phyloP scores from a whole-genome alignment of 2,797 vertebrate species.

The Acanthurus leucopareius region DNA sequence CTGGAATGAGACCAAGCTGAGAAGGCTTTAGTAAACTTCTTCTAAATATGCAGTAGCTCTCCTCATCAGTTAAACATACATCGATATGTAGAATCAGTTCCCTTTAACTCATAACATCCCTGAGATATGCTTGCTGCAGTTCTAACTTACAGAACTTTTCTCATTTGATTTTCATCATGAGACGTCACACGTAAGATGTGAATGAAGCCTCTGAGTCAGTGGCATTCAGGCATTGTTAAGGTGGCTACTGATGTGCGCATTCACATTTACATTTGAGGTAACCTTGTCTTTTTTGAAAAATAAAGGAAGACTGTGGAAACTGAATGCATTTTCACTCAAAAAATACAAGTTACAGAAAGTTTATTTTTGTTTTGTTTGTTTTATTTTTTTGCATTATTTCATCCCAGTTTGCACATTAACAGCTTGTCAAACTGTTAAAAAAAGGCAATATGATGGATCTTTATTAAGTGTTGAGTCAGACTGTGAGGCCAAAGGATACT shows the following conservation, averaged over 20 bases:
- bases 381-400: constrained; percentile 41
- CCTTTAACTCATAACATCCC: constrained; percentile 55
- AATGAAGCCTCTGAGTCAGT: constrained; percentile 42
- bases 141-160: constrained; percentile 24
- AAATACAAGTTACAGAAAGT: constrained; percentile 2
- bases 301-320: constrained; percentile 24
- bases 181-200: constrained; percentile 22
- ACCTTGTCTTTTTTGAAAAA: constrained; percentile 27
- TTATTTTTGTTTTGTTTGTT: not conserved
- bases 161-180: too few species aligned
- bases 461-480: constrained; percentile 43
- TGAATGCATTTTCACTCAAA: constrained; percentile 39
- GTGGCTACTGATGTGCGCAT: constrained; percentile 40
- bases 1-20: too few species aligned
- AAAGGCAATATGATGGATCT: constrained; percentile 68
- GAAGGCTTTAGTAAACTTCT: too few species aligned
- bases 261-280: constrained; percentile 44
- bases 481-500: constrained; percentile 48
- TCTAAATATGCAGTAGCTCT: too few species aligned
- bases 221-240: constrained; percentile 41
- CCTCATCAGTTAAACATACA: too few species aligned
- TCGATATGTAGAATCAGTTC: not conserved
- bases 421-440: constrained; percentile 67
- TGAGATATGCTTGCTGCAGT: constrained; percentile 56
- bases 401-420: constrained; percentile 51